Evolutionary conservation across 2,888 invertebrate species (phyloP).

Genomic region (Tanytarsus gracilentus): DNA sequence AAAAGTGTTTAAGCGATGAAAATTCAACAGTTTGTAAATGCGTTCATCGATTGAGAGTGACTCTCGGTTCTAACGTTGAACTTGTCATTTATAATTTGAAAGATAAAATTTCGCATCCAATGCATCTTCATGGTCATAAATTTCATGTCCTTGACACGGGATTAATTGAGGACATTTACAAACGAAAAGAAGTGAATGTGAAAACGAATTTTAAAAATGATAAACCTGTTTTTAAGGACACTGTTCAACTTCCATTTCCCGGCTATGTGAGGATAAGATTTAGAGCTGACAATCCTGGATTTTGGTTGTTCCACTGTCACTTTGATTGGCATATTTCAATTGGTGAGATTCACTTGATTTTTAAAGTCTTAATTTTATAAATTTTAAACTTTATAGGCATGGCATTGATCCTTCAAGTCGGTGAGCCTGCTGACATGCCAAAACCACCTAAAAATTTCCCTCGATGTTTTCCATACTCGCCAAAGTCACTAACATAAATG

Average conservation of each 20-base stretch:
- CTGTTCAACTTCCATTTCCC: conserved; percentile 36
- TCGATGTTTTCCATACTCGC: conserved; percentile 5
- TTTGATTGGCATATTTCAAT: conserved; percentile 36
- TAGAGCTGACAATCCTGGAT: conserved; percentile 36
- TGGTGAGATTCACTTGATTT: not conserved
- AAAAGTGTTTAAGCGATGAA: not conserved
- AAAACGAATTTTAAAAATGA: not conserved
- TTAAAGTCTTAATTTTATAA: not conserved
- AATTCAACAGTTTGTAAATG: not conserved
- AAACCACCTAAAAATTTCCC: conserved; percentile 10
- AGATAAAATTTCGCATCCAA: conserved; percentile 19
- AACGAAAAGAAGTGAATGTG: not conserved
- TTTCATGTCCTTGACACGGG: conserved; percentile 11
- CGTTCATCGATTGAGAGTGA: conserved; percentile 6
- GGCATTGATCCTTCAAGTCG: conserved; percentile 18
- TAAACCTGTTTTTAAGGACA: conserved; percentile 37
- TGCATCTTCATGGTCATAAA: conserved; percentile 19
- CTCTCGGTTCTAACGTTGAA: not conserved
- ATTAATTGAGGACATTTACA: not conserved
- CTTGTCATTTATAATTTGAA: not conserved
- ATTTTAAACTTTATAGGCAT: not conserved
- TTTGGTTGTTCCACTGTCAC: conserved; percentile 37
- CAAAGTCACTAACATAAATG: not conserved
- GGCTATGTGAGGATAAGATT: conserved; percentile 38
- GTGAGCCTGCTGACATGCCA: conserved; percentile 9